These are phyloP conservation scores for Limnephilus lunatus DNA, from an alignment of 2,888 invertebrate genomes.

Conservation along the genomic window DNA sequence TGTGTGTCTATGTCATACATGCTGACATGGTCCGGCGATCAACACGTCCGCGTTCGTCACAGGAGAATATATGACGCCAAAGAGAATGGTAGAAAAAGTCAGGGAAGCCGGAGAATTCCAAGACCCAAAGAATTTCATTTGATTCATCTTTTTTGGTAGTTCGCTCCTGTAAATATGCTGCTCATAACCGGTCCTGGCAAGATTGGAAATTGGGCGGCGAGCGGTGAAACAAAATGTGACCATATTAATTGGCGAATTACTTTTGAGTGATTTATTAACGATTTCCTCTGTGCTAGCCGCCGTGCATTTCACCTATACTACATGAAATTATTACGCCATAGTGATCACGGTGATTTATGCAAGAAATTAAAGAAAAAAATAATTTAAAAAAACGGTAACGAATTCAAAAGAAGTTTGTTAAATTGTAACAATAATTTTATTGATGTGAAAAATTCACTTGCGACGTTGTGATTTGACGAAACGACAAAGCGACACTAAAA, in stretches of 20 bases:
- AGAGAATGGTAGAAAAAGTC: no score
- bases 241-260: slow-evolving; percentile 17
- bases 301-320: not conserved
- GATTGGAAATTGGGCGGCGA: not conserved
- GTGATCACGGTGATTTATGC: not conserved
- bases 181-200: not conserved
- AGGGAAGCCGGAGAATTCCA: no score
- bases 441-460: no score
- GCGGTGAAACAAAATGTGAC: slow-evolving; percentile 17
- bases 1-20: no score
- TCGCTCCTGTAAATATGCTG: not conserved
- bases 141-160: not conserved
- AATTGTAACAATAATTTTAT: no score
- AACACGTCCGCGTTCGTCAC: no score
- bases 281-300: slow-evolving; percentile 5
- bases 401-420: not conserved
- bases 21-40: no score
- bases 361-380: no score
- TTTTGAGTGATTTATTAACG: slow-evolving; percentile 22
- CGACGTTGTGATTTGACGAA: no score
- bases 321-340: not conserved
- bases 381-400: no score
- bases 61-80: no score
- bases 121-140: not conserved
- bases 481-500: no score